Evolutionary conservation across 2,113 vertebrate genomes (phyloP).

Genomic region (Amia ocellicauda): DNA sequence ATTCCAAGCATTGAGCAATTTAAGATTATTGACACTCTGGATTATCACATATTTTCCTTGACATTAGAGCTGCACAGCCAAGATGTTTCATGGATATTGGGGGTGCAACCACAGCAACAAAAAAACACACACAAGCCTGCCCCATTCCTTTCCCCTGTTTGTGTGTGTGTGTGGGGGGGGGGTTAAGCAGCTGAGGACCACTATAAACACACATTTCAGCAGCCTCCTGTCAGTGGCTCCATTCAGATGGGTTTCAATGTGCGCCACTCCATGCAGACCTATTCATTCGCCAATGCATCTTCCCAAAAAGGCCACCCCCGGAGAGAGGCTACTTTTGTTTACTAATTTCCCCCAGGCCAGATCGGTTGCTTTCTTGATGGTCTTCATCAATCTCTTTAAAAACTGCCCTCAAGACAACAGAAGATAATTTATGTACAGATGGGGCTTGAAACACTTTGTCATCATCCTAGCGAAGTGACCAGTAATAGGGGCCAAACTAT

Average conservation of each 20-base stretch:
- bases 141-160: no score
- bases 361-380: slow-evolving; percentile 53
- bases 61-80: no score
- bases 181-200: not conserved
- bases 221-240: not conserved
- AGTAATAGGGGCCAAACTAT: slow-evolving; percentile 32
- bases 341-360: slow-evolving; percentile 39
- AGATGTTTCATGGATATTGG: no score
- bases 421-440: slow-evolving; percentile 61
- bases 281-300: slow-evolving; percentile 25
- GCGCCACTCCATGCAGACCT: slow-evolving; percentile 21
- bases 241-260: slow-evolving; percentile 14
- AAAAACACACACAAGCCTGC: no score
- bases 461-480: slow-evolving; percentile 49
- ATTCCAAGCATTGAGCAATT: no score
- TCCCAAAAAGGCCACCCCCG: slow-evolving; percentile 18
- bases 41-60: no score
- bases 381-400: slow-evolving; percentile 63
- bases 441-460: slow-evolving; percentile 51
- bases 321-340: slow-evolving; percentile 30
- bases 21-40: no score
- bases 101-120: no score
- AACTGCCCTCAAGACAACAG: slow-evolving; percentile 56
- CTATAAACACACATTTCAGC: not conserved
- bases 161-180: not conserved